These are phyloP conservation scores for Athene noctua DNA, from an alignment of 2,113 vertebrate genomes.

Conservation along the genomic window DNA sequence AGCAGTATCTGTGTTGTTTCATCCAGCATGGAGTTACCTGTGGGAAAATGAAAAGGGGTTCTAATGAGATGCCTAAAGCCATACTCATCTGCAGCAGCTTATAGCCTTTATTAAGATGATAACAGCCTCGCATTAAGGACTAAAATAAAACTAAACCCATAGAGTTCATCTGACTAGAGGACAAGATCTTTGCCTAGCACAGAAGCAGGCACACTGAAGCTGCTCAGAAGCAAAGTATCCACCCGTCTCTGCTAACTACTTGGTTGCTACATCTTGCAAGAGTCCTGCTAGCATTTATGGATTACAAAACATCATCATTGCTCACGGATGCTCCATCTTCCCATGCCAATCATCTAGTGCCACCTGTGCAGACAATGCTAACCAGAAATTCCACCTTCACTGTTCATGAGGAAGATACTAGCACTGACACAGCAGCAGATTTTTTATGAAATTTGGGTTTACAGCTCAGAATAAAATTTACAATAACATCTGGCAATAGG, in stretches of 20 bases:
- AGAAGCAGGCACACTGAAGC: background rate
- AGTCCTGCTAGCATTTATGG: background rate
- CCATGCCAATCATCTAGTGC: background rate
- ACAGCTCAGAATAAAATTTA: background rate
- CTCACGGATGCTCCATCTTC: background rate
- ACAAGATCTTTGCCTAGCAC: background rate
- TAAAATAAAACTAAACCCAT: background rate
- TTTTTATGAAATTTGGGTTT: background rate
- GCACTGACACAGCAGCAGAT: background rate
- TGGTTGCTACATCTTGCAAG: background rate
- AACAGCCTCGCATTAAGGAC: background rate
- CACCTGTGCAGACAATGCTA: background rate
- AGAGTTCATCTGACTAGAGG: background rate
- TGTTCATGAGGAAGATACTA: background rate
- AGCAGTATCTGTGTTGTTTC: background rate
- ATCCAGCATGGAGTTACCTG: background rate
- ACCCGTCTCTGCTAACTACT: background rate
- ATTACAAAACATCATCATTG: background rate
- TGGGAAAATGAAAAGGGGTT: background rate
- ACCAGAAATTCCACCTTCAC: background rate
- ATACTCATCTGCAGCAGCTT: background rate
- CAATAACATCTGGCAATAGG: background rate
- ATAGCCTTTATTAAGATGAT: background rate
- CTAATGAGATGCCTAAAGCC: background rate
- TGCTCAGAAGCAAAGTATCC: background rate